Base-by-base conservation (phyloP, 1,140 invertebrate genomes). In the Lepidostoma basale region DNA sequence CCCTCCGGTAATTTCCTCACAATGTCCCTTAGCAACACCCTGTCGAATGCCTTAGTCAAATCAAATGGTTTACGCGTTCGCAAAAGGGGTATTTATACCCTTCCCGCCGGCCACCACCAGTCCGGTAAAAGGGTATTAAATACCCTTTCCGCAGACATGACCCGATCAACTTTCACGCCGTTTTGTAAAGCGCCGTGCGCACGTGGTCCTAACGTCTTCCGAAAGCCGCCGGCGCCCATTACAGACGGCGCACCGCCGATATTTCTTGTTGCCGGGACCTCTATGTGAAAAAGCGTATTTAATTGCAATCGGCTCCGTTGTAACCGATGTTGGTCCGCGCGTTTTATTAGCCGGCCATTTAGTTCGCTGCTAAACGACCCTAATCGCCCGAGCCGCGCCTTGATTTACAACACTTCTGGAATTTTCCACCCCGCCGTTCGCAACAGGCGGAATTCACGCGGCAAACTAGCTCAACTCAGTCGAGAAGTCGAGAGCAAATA, bases 381-480 rank as follows among this genome's bases (percentile, higher is more conserved):
- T 71, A 71, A 71, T 71, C 65, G 65, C 28, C 30, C 64, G 5
- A 49, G 44, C 69, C 69, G 64, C 69, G 65, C 64, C 69, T 62
- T 71, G 69, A 71, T 71, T 71, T 71, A 71, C 63, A 65, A 33
- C 67, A 42, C 56, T 63, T 36, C 30, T 39, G 56, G 28, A 56
- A 56, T 56, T 56, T 56, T 33, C 52, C 33, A 30, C 20, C 30
- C 52, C 52, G 52, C 28, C 8, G 5, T 56, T 18, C 16, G 6
- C 16, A 22, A 12, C 20, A 4, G 6, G 1, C 26, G 14, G 16
- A 20, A 20, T 22, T 14, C 3, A 10, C 36, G 16, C 10, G 16
- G 2, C 12, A 56, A 33, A 49, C 22, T 47, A 3, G 12, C 26
- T 16, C 16, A 9, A 56, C 16, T 16, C 3, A 36, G 30, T 39